phyloP scores from a whole-genome alignment of 2,113 vertebrate species.

The Noctilio leporinus region DNA sequence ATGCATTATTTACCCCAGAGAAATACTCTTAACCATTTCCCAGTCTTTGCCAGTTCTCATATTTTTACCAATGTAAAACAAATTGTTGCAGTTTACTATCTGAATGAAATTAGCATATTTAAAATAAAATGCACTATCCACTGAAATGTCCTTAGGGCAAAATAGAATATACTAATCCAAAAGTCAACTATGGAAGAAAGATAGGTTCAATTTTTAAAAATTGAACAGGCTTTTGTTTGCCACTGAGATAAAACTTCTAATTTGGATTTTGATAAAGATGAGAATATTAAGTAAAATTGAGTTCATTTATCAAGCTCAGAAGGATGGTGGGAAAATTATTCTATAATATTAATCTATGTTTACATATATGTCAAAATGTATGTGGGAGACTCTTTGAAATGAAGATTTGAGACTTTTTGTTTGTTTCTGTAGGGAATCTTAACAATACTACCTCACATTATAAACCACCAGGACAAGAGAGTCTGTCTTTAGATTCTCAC shows the following conservation, averaged over 20 bases:
- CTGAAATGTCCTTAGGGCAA: background rate
- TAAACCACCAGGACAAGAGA: background rate
- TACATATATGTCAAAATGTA: background rate
- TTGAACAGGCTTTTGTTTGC: background rate
- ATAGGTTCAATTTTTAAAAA: background rate
- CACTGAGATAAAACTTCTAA: background rate
- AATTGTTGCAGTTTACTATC: background rate
- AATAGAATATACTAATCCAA: background rate
- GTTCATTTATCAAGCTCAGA: background rate
- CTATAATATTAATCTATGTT: background rate
- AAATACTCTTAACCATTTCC: background rate
- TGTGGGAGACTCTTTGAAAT: background rate
- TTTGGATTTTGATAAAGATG: background rate
- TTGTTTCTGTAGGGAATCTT: background rate
- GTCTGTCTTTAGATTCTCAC: background rate
- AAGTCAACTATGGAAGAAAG: background rate
- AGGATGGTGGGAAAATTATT: background rate
- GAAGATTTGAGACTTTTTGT: background rate
- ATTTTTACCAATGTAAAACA: background rate
- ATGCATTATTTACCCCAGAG: background rate
- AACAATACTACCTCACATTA: background rate
- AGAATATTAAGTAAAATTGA: background rate
- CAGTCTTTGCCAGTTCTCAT: background rate
- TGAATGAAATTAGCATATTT: background rate
- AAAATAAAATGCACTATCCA: background rate